phyloP scores from a whole-genome alignment of 2,113 vertebrate genomes.

The Nannobrachium achirus region DNA sequence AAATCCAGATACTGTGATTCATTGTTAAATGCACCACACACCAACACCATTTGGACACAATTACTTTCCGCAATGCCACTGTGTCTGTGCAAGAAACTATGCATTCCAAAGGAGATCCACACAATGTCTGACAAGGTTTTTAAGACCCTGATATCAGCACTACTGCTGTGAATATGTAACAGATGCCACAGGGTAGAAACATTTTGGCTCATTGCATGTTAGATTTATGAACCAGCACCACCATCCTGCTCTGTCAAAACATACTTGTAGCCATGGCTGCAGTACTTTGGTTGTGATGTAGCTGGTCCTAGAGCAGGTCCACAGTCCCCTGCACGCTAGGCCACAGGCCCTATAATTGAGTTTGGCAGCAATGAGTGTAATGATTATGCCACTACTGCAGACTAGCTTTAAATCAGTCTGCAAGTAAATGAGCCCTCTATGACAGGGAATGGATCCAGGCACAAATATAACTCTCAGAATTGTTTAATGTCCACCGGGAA shows the following conservation, averaged over 20 bases:
- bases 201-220: background rate
- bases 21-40: background rate
- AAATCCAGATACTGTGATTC: slow-evolving; percentile 3
- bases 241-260: slow-evolving; percentile 11
- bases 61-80: background rate
- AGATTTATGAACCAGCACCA: background rate
- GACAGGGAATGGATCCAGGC: slow-evolving; percentile 12
- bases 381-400: slow-evolving; percentile 23
- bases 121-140: slow-evolving; percentile 2
- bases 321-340: background rate
- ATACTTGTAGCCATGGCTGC: slow-evolving; percentile 2
- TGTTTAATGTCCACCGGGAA: slow-evolving; percentile 21
- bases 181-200: background rate
- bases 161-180: background rate
- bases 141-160: background rate
- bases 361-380: slow-evolving; percentile 30
- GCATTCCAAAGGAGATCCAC: background rate
- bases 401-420: slow-evolving; percentile 30
- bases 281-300: slow-evolving; percentile 16
- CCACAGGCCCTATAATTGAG: slow-evolving; percentile 39
- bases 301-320: slow-evolving; percentile 17
- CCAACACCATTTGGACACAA: background rate
- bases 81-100: slow-evolving; percentile 4
- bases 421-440: slow-evolving; percentile 3
- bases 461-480: slow-evolving; percentile 31